Conservation (phyloP, 2,797 vertebrate species). For the Margarornis squamiger region DNA sequence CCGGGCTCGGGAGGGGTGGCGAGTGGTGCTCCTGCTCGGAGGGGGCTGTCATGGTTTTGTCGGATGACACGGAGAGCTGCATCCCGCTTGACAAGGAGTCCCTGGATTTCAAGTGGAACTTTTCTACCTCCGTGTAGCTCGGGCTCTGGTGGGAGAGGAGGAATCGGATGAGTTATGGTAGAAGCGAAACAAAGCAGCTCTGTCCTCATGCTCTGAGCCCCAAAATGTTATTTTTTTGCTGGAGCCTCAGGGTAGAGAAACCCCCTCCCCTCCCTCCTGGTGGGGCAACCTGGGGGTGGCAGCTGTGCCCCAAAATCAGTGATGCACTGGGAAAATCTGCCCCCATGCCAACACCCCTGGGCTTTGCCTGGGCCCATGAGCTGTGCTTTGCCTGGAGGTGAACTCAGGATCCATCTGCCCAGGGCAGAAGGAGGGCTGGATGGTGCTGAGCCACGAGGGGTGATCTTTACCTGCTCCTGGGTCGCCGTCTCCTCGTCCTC, state of each 20-base stretch:
- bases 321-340: background rate
- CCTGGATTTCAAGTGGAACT: conserved; percentile 76
- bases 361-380: background rate
- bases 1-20: conserved; percentile 15
- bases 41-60: conserved; percentile 76
- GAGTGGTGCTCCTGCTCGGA: conserved; percentile 74
- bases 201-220: background rate
- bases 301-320: background rate
- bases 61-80: conserved; percentile 73
- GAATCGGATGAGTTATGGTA: background rate
- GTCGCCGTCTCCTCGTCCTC: background rate
- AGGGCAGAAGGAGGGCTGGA: fast-evolving
- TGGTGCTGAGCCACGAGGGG: background rate
- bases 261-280: background rate
- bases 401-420: fast-evolving
- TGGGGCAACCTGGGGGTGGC: background rate
- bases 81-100: conserved; percentile 81
- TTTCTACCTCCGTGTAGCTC: conserved; percentile 72
- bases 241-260: background rate
- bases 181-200: background rate
- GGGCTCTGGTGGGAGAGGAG: conserved; percentile 74
- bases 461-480: conserved; percentile 61
- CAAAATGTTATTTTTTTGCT: background rate
- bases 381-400: background rate
- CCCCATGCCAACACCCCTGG: background rate